Evolutionary conservation across 2,888 invertebrate species (phyloP), one percentile per base, ranked within the genome.

Genomic region (Dryobotodes eremita): DNA sequence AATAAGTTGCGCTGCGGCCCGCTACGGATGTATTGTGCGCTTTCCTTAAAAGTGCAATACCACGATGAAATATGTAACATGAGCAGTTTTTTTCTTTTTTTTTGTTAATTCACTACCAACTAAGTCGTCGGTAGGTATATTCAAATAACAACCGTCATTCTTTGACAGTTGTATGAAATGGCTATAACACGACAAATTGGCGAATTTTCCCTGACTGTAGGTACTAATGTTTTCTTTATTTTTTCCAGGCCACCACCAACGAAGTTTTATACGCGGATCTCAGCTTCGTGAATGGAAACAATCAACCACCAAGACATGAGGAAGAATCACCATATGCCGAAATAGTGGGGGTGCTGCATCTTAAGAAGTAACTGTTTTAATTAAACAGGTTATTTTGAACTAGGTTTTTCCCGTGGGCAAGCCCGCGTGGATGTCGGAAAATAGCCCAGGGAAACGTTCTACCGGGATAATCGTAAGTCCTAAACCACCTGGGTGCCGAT

Each of bases 251-350:
- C 8, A 71, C 65, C 7, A 42, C n/a, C 4, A 73, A 50, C 13
- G 50, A 78, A 61, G 11, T 78, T 7, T n/a, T 73, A 46, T 78
- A 78, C n/a, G 77, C 77, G 20, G 82, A 78, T 8, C 82, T 77
- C 15, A 50, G 59, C 3, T 73, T 78, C 5, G 3, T 15, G 31
- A 50, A 31, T 1, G 59, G 20, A 42, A n/a, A 53, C 42, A 15
- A 5, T 8, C 74, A 31, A 61, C n/a, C 31, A 42, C 31, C 31
- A 0, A 36, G 0, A 8, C 50, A 15, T 5, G 20, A 15, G 0
- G 82, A 77, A 42, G 77, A 81, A 50, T 59, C 75, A 0, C 46
- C 55, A 3, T 77, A 77, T 55, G 70, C 77, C 3, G 7, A 77
- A 59, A 77, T 77, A 31, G 15, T 81, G 6, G 77, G 81, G 1